These are phyloP conservation scores for Zele albiditarsus DNA, from an alignment of 2,888 invertebrate genomes.

Conservation along the genomic window DNA sequence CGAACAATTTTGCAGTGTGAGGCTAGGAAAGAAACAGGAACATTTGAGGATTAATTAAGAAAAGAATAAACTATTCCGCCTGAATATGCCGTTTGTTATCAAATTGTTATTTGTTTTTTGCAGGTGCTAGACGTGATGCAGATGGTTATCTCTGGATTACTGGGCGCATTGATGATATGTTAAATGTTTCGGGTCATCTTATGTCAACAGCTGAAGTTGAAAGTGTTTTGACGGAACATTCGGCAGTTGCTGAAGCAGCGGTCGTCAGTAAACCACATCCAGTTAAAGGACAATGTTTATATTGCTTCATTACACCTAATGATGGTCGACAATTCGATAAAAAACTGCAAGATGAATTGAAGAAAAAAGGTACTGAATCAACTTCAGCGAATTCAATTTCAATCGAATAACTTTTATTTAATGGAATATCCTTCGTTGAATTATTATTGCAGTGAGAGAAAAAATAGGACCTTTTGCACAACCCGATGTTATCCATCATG, in stretches of 20 bases:
- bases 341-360: constrained; percentile 82
- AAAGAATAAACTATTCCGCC: background rate
- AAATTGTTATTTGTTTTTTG: constrained; percentile 44
- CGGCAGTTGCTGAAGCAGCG: constrained; percentile 92
- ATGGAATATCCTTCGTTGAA: background rate
- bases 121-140: constrained; percentile 91
- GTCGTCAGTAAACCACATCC: constrained; percentile 96
- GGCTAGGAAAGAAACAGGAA: background rate
- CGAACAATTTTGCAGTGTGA: background rate
- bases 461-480: constrained; percentile 97
- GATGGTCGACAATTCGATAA: constrained; percentile 82
- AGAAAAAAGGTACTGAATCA: constrained; percentile 72
- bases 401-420: background rate
- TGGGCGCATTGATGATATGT: constrained; percentile 97
- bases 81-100: background rate
- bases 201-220: constrained; percentile 98
- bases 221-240: constrained; percentile 85
- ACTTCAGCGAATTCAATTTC: background rate
- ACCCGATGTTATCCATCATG: constrained; percentile 95
- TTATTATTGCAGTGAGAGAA: constrained; percentile 80
- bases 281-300: constrained; percentile 97
- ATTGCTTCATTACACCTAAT: constrained; percentile 96
- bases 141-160: constrained; percentile 98
- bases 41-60: constrained; percentile 29
- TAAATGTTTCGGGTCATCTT: constrained; percentile 98